Percentiles rank a stretch among this genome's conserved stretches.
phyloP scores from a whole-genome alignment of 2,797 vertebrate genomes.

The Channa striata region DNA sequence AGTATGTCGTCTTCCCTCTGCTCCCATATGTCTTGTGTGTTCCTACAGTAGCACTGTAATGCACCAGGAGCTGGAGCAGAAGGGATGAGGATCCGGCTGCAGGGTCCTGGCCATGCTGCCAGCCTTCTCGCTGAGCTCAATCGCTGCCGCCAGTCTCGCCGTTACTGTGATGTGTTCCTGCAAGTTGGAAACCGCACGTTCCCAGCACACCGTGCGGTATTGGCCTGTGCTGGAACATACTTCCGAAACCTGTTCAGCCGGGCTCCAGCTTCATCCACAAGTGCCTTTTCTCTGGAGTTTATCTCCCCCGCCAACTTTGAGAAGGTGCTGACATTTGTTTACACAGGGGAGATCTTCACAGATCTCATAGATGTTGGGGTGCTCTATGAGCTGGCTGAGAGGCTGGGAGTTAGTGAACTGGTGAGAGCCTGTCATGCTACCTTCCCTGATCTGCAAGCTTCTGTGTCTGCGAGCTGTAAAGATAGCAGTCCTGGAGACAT shows the following conservation, averaged over 20 bases:
- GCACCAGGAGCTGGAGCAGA: conserved; percentile 75
- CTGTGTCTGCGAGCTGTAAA: conserved; percentile 76
- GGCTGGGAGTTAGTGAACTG: conserved; percentile 91
- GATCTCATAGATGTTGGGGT: conserved; percentile 96
- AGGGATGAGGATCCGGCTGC: conserved; percentile 97
- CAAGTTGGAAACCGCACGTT: conserved; percentile 93
- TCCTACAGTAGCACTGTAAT: conserved; percentile 57
- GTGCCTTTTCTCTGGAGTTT: conserved; percentile 92
- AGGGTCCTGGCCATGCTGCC: conserved; percentile 93
- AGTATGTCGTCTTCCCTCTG: not conserved
- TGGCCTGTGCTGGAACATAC: conserved; percentile 92
- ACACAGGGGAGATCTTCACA: conserved; percentile 94
- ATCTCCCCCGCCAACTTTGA: conserved; percentile 95
- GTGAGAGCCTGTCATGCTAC: conserved; percentile 93
- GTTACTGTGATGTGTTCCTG: conserved; percentile 94
- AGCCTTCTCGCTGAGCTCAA: conserved; percentile 94
- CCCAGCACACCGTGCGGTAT: conserved; percentile 91
- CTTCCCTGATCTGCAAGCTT: conserved; percentile 93
- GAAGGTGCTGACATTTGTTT: conserved; percentile 95
- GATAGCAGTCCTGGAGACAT: conserved; percentile 52
- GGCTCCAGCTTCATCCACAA: conserved; percentile 71
- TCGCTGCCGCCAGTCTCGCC: conserved; percentile 91
- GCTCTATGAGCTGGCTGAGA: conserved; percentile 94
- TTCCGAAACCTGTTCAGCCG: conserved; percentile 91
- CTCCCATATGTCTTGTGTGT: not conserved